These are phyloP conservation scores for Myzus persicae DNA, from an alignment of 1,140 invertebrate species.

Conservation along the genomic window DNA sequence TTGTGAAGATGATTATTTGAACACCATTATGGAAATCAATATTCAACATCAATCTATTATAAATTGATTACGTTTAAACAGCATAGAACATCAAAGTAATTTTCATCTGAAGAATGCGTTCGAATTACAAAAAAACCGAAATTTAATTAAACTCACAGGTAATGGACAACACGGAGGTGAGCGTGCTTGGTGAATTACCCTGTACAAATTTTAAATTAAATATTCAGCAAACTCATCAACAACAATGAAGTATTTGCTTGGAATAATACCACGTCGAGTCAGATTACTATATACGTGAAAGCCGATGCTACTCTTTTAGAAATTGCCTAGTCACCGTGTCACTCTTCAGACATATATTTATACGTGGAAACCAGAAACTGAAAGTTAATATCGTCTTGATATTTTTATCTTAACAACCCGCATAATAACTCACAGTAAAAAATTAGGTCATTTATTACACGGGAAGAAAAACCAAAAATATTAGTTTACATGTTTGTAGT, in stretches of 20 bases:
- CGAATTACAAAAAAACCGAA: neutral
- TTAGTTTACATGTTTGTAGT: neutral
- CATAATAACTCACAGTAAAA: neutral
- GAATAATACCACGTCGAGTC: neutral
- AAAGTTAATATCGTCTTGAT: neutral
- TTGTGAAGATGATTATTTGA: neutral
- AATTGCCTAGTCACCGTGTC: neutral
- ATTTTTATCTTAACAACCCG: neutral
- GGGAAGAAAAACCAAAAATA: neutral
- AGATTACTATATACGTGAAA: neutral
- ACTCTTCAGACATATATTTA: neutral
- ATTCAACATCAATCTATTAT: neutral
- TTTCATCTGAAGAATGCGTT: neutral
- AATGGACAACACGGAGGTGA: neutral
- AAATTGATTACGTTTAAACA: neutral
- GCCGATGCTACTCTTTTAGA: neutral
- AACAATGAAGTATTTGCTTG: neutral
- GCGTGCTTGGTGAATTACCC: neutral
- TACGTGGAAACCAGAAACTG: neutral
- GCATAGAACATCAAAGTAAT: neutral
- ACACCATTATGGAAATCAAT: neutral
- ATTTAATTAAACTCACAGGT: neutral
- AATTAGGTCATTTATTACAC: neutral
- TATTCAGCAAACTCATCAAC: neutral
- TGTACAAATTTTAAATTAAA: neutral